These are phyloP conservation scores for Dromococcyx pavoninus DNA, from an alignment of 2,797 vertebrate genomes.

Conservation along the genomic window DNA sequence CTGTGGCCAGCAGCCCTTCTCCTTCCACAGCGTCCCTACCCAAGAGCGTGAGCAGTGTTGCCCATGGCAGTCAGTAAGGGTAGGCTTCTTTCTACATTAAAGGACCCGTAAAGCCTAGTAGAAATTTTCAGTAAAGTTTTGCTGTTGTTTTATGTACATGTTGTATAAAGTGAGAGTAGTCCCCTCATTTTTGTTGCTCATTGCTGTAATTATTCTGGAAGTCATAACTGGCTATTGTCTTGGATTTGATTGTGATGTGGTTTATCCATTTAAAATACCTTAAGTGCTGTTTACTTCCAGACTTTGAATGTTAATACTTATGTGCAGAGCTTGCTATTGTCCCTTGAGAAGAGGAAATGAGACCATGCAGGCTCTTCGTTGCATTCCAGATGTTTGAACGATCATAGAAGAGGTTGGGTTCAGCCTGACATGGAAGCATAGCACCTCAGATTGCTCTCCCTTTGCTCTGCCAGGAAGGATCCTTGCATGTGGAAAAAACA, in stretches of 20 bases:
- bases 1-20: not conserved
- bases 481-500: not conserved
- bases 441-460: not conserved
- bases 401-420: not conserved
- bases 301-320: constrained; percentile 8
- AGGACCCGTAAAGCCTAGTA: rapidly evolving
- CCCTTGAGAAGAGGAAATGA: not conserved
- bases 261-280: not conserved
- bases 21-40: not conserved
- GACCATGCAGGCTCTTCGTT: not conserved
- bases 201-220: not conserved
- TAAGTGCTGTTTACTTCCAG: not conserved
- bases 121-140: not conserved
- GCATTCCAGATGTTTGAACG: not conserved
- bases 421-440: not conserved
- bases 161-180: not conserved
- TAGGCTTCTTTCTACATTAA: rapidly evolving
- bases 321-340: not conserved
- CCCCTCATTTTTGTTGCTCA: not conserved
- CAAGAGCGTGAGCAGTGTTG: not conserved
- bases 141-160: rapidly evolving
- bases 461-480: not conserved
- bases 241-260: not conserved
- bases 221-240: not conserved
- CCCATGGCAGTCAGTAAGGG: not conserved